Evolutionary conservation across 2,797 vertebrate species (phyloP).

Genomic region (Oreonectes daqikongensis): DNA sequence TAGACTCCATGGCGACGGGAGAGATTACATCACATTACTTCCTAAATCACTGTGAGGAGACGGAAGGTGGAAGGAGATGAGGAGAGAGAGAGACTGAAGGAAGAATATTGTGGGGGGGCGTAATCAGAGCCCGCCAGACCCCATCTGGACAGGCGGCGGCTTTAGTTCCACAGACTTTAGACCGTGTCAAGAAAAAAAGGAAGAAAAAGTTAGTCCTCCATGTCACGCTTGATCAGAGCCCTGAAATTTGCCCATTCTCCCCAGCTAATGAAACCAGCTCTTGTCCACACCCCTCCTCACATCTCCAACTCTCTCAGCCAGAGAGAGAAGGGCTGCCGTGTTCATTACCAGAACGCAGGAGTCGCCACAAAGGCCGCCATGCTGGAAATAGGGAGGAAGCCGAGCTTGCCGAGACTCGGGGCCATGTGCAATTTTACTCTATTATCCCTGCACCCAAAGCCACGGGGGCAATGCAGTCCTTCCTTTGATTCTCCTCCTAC

Average conservation of each 20-base stretch:
- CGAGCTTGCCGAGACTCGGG: constrained; percentile 49
- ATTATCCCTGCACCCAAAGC: constrained; percentile 65
- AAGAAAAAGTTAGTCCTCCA: constrained; percentile 64
- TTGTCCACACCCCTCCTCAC: constrained; percentile 41
- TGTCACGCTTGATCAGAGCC: constrained; percentile 74
- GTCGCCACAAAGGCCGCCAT: constrained; percentile 68
- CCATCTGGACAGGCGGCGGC: constrained; percentile 73
- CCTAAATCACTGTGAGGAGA: constrained; percentile 65
- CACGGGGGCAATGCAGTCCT: constrained; percentile 63
- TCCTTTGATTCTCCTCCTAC: constrained; percentile 65
- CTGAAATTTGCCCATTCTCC: constrained; percentile 75
- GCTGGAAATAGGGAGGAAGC: constrained; percentile 54
- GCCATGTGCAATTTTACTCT: constrained; percentile 66
- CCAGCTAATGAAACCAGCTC: constrained; percentile 71
- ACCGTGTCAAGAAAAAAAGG: constrained; percentile 56
- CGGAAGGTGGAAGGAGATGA: constrained; percentile 59
- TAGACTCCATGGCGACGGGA: constrained; percentile 57
- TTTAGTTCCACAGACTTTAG: constrained; percentile 70
- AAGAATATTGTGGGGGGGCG: constrained; percentile 21
- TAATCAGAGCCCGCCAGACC: constrained; percentile 70
- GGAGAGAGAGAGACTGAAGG: constrained; percentile 1
- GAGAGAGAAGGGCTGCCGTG: constrained; percentile 63
- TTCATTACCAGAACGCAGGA: constrained; percentile 69
- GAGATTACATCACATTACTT: constrained; percentile 72
- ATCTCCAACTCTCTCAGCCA: constrained; percentile 51